Percentiles rank a stretch among this genome's conserved stretches.
phyloP scores from a whole-genome alignment of 2,888 invertebrate species.

The Orthosia incerta region DNA sequence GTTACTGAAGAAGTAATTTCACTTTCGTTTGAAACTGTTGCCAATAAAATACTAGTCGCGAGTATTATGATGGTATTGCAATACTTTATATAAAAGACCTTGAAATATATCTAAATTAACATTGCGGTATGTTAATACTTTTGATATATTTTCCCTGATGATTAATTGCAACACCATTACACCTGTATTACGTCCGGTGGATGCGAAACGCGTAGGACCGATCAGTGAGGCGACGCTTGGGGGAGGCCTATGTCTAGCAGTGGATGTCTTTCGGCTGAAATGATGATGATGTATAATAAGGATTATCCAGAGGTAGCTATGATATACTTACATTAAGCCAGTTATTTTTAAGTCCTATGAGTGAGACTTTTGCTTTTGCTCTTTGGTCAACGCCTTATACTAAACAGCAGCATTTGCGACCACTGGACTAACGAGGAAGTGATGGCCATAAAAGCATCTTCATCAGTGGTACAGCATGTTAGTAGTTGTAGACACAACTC shows the following conservation, averaged over 20 bases:
- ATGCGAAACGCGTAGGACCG: too few relatives aligned
- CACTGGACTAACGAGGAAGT: too few relatives aligned
- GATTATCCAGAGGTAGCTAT: neutral
- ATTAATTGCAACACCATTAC: neutral
- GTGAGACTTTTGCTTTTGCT: neutral
- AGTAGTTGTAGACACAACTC: too few relatives aligned
- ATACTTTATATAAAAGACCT: neutral
- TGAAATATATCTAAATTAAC: too few relatives aligned
- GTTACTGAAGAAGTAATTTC: slow-evolving; percentile 14
- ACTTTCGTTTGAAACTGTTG: slow-evolving; percentile 29
- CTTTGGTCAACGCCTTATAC: neutral
- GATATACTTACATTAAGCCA: neutral
- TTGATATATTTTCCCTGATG: neutral
- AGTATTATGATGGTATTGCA: neutral
- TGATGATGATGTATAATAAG: too few relatives aligned
- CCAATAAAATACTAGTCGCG: neutral
- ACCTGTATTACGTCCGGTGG: neutral
- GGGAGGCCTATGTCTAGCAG: too few relatives aligned
- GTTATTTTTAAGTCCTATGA: neutral
- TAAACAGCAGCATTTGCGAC: neutral
- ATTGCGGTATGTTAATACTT: too few relatives aligned
- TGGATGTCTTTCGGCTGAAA: too few relatives aligned
- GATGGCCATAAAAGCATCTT: too few relatives aligned
- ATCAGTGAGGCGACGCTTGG: too few relatives aligned
- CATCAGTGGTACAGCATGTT: neutral